phyloP scores from a whole-genome alignment of 1,140 invertebrate species.

The Colletes gigas region DNA sequence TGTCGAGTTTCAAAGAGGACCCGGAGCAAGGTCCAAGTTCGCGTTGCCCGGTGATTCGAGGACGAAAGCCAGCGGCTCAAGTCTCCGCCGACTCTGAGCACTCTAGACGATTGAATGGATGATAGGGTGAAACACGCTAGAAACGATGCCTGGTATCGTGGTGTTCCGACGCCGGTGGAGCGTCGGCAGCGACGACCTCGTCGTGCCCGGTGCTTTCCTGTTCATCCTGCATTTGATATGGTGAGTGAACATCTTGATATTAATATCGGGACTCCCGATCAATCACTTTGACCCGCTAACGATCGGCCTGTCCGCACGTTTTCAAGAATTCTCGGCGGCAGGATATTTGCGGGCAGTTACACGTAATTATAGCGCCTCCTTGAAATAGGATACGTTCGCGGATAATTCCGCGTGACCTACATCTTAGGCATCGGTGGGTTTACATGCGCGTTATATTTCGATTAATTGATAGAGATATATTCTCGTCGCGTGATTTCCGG shows the following conservation, averaged over 20 bases:
- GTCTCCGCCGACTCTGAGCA: background rate
- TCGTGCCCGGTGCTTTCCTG: slow-evolving; percentile 90
- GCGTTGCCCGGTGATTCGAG: slow-evolving; percentile 38
- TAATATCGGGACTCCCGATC: slow-evolving; percentile 3
- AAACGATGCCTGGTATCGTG: slow-evolving; percentile 91
- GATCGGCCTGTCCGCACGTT: background rate
- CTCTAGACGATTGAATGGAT: slow-evolving; percentile 41
- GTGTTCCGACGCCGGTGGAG: slow-evolving; percentile 93
- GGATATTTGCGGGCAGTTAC: background rate
- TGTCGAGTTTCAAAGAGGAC: slow-evolving; percentile 9
- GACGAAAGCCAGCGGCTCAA: background rate
- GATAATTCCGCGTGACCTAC: slow-evolving; percentile 20
- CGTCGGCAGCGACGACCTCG: slow-evolving; percentile 94
- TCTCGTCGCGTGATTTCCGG: slow-evolving; percentile 21
- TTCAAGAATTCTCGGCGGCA: slow-evolving; percentile 2
- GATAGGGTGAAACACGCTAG: background rate
- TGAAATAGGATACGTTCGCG: slow-evolving; percentile 20
- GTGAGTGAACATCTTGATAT: slow-evolving; percentile 81
- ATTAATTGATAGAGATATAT: slow-evolving; percentile 38
- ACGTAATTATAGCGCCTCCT: slow-evolving; percentile 17
- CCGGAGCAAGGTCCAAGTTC: slow-evolving; percentile 16
- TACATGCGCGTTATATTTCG: background rate
- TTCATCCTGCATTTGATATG: slow-evolving; percentile 89
- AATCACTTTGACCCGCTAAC: slow-evolving; percentile 1
- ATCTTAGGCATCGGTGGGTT: slow-evolving; percentile 1